Conservation (phyloP, 2,797 vertebrate species). For the Chloroceryle inda region DNA sequence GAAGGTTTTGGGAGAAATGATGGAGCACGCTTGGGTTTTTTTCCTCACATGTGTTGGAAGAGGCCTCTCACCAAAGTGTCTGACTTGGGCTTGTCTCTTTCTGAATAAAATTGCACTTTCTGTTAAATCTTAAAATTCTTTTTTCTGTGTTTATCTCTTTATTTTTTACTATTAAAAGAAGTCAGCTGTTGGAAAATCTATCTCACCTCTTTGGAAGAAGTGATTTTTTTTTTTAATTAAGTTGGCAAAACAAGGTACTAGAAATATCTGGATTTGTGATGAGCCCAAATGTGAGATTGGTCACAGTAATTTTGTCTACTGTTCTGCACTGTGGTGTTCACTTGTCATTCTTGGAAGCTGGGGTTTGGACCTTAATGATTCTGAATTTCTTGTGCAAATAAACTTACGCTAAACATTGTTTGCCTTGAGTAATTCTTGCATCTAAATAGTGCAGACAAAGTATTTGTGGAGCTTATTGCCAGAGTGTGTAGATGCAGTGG, state of each 20-base stretch:
- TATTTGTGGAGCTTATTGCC: not conserved
- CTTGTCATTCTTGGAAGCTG: not conserved
- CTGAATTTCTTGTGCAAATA: constrained; percentile 61
- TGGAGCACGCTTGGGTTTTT: not conserved
- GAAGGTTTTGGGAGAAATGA: not conserved
- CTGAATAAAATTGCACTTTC: constrained; percentile 1
- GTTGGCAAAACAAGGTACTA: not conserved
- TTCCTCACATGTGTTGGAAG: not conserved
- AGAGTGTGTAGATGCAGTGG: not conserved
- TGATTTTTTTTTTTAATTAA: not conserved
- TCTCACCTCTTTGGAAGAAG: not conserved
- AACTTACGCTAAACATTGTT: not conserved
- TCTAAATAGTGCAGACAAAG: not conserved
- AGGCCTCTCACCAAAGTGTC: constrained; percentile 4
- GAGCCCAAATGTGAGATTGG: not conserved
- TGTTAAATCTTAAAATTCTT: not conserved
- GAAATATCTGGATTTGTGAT: not conserved
- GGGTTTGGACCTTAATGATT: constrained; percentile 25
- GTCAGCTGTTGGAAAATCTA: not conserved
- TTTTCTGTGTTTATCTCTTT: not conserved
- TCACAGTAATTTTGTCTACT: not conserved
- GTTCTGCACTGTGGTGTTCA: constrained; percentile 48
- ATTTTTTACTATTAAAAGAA: not conserved
- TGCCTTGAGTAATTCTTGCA: constrained; percentile 13
- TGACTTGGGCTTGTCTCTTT: constrained; percentile 6